Evolutionary conservation across 2,797 vertebrate genomes (phyloP).

Genomic region (Brachyalestes nurse): DNA sequence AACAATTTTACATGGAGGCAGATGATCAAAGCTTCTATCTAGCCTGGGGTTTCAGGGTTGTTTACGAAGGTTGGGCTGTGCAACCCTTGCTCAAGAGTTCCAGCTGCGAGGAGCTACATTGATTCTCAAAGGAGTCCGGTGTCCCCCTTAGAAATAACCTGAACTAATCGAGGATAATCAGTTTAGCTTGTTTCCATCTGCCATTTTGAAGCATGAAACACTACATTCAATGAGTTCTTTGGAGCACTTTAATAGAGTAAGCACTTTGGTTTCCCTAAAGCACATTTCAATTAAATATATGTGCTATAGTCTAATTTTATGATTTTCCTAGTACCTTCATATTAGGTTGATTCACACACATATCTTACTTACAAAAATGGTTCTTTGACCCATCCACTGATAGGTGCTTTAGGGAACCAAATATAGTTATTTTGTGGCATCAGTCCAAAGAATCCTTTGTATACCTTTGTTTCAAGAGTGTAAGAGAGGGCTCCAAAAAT

Average conservation of each 20-base stretch:
- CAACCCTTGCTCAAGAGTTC: slow-evolving; percentile 48
- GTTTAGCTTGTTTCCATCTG: slow-evolving; percentile 31
- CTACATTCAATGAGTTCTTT: not conserved
- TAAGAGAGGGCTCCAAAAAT: not conserved
- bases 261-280: not conserved
- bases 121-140: slow-evolving; percentile 54
- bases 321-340: not conserved
- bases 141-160: slow-evolving; percentile 54
- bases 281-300: not conserved
- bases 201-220: slow-evolving; percentile 24
- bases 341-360: not conserved
- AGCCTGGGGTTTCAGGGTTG: slow-evolving; percentile 59
- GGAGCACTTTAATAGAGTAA: not conserved
- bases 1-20: slow-evolving; percentile 59
- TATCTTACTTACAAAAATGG: not conserved
- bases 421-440: not conserved
- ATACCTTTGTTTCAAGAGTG: not conserved
- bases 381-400: not conserved
- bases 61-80: slow-evolving; percentile 63
- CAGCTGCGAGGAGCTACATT: slow-evolving; percentile 51
- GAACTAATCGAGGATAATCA: slow-evolving; percentile 61
- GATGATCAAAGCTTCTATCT: slow-evolving; percentile 69
- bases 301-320: not conserved
- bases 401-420: not conserved
- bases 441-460: not conserved